A percentile compares a stretch with the other conserved stretches of the same genome.
These are phyloP conservation scores for Toxotes lorentzi DNA, from an alignment of 2,797 vertebrate species.

Conservation along the genomic window DNA sequence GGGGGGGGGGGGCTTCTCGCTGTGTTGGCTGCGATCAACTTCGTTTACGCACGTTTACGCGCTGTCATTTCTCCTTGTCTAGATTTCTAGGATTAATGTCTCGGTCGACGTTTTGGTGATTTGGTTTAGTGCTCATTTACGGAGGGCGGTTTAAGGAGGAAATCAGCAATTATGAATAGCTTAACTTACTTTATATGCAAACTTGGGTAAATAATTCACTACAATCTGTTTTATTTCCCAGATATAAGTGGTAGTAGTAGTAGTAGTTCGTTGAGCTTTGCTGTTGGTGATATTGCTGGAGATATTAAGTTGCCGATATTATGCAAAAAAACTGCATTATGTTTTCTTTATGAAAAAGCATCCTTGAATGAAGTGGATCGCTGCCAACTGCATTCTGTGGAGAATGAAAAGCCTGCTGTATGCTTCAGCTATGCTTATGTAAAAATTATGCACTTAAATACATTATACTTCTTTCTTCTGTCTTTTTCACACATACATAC, in stretches of 20 bases:
- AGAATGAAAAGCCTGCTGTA: conserved; percentile 16
- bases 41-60: conserved; percentile 66
- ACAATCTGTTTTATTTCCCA: neutral
- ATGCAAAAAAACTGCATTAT: conserved; percentile 9
- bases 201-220: conserved; percentile 9
- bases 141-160: neutral
- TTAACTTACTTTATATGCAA: conserved; percentile 33
- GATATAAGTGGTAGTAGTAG: neutral
- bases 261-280: conserved; percentile 12
- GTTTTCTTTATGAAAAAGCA: neutral
- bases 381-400: conserved; percentile 18
- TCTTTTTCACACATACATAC: conserved; percentile 17
- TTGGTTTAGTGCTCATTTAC: neutral
- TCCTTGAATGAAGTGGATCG: conserved; percentile 15
- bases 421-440: conserved; percentile 5
- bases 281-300: neutral
- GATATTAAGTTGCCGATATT: neutral
- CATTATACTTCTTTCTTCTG: neutral
- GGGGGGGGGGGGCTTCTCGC: conserved; percentile 43
- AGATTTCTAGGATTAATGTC: neutral
- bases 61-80: conserved; percentile 24
- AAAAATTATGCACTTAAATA: conserved; percentile 16
- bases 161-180: neutral
- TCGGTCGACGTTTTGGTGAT: neutral
- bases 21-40: conserved; percentile 58